Conservation (phyloP, 2,888 invertebrate species). For the Seira musarum region DNA sequence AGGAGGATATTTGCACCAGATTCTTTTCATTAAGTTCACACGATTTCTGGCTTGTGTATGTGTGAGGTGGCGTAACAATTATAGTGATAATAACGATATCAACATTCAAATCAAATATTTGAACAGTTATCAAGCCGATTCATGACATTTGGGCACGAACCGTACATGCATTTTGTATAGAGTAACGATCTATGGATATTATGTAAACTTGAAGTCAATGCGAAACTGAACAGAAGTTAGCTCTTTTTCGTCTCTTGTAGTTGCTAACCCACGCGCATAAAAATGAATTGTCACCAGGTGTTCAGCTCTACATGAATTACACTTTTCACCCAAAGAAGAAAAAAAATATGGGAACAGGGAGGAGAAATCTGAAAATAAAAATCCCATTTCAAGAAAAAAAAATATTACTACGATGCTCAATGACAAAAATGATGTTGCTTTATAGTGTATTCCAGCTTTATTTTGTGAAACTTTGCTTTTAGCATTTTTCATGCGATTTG, state of each 20-base stretch:
- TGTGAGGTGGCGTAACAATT: constrained; percentile 8
- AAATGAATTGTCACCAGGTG: constrained; percentile 53
- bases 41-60: not conserved
- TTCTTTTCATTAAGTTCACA: not conserved
- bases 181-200: too few species aligned
- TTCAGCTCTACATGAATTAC: constrained; percentile 16
- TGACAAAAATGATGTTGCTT: not conserved
- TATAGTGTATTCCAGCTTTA: constrained; percentile 10
- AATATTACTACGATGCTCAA: not conserved
- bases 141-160: not conserved
- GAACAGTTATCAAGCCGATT: constrained; percentile 12
- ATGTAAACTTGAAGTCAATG: not conserved
- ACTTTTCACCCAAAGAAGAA: not conserved
- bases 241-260: not conserved
- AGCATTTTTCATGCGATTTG: constrained; percentile 25
- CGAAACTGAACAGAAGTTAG: constrained; percentile 23
- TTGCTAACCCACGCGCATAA: not conserved
- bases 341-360: not conserved
- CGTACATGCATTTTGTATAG: constrained; percentile 2
- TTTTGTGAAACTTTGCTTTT: constrained; percentile 47
- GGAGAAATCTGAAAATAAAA: constrained; percentile 25
- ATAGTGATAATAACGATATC: constrained; percentile 14
- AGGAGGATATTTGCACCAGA: not conserved
- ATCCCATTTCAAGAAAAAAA: not conserved
- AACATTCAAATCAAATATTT: constrained; percentile 16